Percentiles rank a stretch among this genome's conserved stretches.
Evolutionary conservation across 1,140 invertebrate species (phyloP).

Genomic region (Ceratitis capitata): DNA sequence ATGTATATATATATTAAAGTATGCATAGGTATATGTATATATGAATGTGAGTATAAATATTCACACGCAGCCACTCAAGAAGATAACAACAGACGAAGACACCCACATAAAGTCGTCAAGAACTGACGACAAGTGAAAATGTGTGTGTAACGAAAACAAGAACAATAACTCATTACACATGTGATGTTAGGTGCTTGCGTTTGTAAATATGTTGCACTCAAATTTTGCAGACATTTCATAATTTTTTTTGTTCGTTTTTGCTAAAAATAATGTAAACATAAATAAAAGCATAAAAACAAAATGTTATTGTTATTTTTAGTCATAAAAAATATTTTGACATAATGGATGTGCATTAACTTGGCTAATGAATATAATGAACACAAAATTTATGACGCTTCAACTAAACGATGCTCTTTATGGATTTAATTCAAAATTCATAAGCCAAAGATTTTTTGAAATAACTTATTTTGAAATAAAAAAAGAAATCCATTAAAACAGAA

Average conservation of each 20-base stretch:
- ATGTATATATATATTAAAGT: not conserved
- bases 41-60: too few species aligned
- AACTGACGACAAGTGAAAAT: not conserved
- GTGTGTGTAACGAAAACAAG: not conserved
- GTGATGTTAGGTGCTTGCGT: not conserved
- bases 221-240: not conserved
- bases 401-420: not conserved
- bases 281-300: conserved; percentile 18
- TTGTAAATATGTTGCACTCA: not conserved
- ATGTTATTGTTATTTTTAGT: not conserved
- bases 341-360: conserved; percentile 13
- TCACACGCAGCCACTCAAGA: not conserved
- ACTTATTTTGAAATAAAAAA: too few species aligned
- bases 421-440: not conserved
- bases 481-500: too few species aligned
- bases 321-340: conserved; percentile 10
- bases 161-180: not conserved
- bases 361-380: conserved; percentile 19
- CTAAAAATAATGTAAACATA: not conserved
- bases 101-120: too few species aligned
- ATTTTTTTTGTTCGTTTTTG: not conserved
- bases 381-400: not conserved
- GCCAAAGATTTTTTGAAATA: too few species aligned
- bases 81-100: not conserved
- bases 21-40: not conserved